A percentile compares a stretch with the other conserved stretches of the same genome.
Conservation (phyloP, 2,113 vertebrate genomes). For the Catharus fuscescens region DNA sequence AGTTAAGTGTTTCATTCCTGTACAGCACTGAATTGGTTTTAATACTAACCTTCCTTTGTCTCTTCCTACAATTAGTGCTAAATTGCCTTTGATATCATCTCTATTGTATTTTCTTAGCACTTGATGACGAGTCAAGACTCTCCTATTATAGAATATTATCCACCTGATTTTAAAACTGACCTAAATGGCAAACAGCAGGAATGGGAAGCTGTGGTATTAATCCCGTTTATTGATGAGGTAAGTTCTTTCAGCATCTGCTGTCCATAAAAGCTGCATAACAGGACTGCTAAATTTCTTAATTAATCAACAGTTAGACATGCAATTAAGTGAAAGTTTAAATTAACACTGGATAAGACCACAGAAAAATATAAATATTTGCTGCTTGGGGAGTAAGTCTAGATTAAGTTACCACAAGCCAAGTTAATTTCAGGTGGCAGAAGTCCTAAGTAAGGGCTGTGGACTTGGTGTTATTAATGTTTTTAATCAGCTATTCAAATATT, state of each 20-base stretch:
- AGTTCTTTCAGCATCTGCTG: not conserved
- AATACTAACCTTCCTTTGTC: not conserved
- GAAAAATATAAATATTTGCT: not conserved
- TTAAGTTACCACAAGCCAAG: not conserved
- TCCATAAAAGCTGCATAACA: not conserved
- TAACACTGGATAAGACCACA: not conserved
- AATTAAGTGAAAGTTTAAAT: not conserved
- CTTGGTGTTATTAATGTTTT: not conserved
- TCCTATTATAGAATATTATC: slow-evolving; percentile 94
- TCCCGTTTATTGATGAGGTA: slow-evolving; percentile 98
- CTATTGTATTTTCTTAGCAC: slow-evolving; percentile 76
- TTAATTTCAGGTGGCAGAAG: not conserved
- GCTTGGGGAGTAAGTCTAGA: not conserved
- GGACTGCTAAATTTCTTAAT: not conserved
- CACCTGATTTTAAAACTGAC: slow-evolving; percentile 95
- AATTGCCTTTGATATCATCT: not conserved
- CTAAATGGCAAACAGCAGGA: slow-evolving; percentile 98
- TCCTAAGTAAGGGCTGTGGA: not conserved
- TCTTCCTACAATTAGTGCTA: not conserved
- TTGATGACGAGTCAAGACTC: slow-evolving; percentile 91
- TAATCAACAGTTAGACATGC: not conserved
- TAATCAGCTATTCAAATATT: not conserved
- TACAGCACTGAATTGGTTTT: not conserved
- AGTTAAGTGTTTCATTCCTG: not conserved
- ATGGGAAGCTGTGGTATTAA: slow-evolving; percentile 98